A percentile compares a stretch with the other conserved stretches of the same genome.
Conservation (phyloP, 1,140 invertebrate genomes). For the Ericerus pela region DNA sequence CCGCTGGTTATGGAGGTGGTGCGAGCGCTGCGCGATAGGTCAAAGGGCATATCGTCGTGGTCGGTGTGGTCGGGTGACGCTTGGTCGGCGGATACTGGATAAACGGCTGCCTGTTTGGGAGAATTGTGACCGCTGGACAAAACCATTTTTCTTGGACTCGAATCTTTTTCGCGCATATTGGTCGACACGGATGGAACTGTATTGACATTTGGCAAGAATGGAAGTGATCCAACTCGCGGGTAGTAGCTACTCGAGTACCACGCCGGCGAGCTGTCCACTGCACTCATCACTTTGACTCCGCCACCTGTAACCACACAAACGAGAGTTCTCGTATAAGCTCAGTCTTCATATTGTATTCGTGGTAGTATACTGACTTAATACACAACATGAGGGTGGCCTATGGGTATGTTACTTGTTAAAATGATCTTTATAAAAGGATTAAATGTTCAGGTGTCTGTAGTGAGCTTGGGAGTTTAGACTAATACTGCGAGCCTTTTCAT, state of each 20-base stretch:
- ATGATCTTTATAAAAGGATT: no score
- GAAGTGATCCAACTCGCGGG: conserved; percentile 22
- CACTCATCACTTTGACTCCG: conserved; percentile 24
- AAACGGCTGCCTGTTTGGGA: conserved; percentile 53
- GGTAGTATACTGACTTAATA: no score
- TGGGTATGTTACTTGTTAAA: no score
- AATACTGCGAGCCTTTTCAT: no score
- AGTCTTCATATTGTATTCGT: no score
- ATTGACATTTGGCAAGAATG: conserved; percentile 3
- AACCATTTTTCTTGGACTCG: conserved; percentile 57
- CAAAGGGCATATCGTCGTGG: conserved; percentile 38
- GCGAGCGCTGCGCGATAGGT: conserved; percentile 32
- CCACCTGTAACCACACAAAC: conserved; percentile 19
- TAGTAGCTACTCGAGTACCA: conserved; percentile 26
- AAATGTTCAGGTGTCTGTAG: no score
- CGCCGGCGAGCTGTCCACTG: conserved; percentile 25
- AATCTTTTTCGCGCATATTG: conserved; percentile 62
- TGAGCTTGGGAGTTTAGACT: no score
- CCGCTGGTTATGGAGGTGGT: not conserved
- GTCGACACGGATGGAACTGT: conserved; percentile 10
- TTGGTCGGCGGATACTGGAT: conserved; percentile 36
- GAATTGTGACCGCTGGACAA: conserved; percentile 38
- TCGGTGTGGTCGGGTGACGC: conserved; percentile 16
- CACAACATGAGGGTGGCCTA: no score
- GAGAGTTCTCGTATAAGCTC: no score